Percentiles rank a stretch among this genome's conserved stretches.
Evolutionary conservation across 2,888 invertebrate species (phyloP).

Genomic region (Drosophila atripex): DNA sequence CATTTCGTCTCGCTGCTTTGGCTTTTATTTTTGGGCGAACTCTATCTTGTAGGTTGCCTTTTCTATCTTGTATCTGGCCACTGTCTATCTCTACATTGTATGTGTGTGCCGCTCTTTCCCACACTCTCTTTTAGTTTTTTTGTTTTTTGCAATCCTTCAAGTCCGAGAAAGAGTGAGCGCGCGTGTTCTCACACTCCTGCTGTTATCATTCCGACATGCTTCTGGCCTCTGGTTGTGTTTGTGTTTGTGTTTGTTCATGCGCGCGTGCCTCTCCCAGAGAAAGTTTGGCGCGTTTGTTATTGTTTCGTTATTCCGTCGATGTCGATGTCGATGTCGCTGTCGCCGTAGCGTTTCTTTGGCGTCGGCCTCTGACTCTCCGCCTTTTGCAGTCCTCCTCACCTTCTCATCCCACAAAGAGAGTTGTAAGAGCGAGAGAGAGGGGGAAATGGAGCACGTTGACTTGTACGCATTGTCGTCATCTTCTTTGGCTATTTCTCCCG

Average conservation of each 20-base stretch:
- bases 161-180: conserved; percentile 24
- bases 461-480: conserved; percentile 52
- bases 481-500: conserved; percentile 38
- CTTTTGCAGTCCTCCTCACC: too few relatives aligned
- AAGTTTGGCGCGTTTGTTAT: conserved; percentile 78
- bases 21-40: conserved; percentile 56
- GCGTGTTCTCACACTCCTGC: conserved; percentile 21
- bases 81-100: conserved; percentile 24
- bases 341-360: conserved; percentile 57
- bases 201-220: conserved; percentile 77
- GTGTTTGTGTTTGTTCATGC: conserved; percentile 73
- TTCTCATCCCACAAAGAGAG: conserved; percentile 12
- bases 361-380: conserved; percentile 32
- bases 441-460: conserved; percentile 69
- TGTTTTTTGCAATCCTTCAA: conserved; percentile 23
- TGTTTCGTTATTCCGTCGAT: conserved; percentile 79
- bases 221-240: conserved; percentile 68
- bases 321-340: too few relatives aligned
- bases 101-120: conserved; percentile 8
- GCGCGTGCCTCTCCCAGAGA: conserved; percentile 80
- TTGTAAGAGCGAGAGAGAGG: conserved; percentile 7
- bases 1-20: conserved; percentile 60
- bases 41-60: conserved; percentile 42
- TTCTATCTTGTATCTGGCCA: conserved; percentile 37
- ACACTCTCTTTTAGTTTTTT: conserved; percentile 14